A percentile compares a stretch with the other conserved stretches of the same genome.
These are phyloP conservation scores for Elysia chlorotica DNA, from an alignment of 1,140 invertebrate species.

Conservation along the genomic window DNA sequence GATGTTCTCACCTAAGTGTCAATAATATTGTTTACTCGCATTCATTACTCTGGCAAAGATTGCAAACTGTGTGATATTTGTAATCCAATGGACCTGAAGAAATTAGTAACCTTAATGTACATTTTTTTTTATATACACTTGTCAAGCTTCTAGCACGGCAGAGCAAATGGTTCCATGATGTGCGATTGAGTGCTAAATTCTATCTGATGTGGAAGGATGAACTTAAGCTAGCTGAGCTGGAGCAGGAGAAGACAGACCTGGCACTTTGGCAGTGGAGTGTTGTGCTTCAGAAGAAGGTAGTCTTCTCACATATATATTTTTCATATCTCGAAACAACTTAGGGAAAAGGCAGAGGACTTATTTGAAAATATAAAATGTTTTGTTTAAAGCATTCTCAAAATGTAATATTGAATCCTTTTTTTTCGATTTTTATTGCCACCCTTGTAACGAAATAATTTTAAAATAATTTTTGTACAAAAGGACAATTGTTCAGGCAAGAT, in stretches of 20 bases:
- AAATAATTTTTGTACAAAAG: no score
- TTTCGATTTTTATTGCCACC: no score
- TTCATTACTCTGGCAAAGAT: no score
- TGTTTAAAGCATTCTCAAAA: no score
- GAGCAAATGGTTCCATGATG: conserved; percentile 37
- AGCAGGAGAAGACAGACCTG: conserved; percentile 33
- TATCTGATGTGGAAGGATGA: conserved; percentile 36
- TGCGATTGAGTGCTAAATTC: conserved; percentile 29
- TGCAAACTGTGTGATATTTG: no score
- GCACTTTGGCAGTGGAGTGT: conserved; percentile 55
- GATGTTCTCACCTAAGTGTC: not conserved
- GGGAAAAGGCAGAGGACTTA: no score
- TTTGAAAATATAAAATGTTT: no score
- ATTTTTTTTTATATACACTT: not conserved
- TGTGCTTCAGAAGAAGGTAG: conserved; percentile 44
- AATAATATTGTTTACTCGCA: not conserved
- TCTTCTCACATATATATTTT: no score
- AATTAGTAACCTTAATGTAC: not conserved
- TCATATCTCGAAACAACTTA: no score
- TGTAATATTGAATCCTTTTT: no score
- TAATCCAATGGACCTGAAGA: not conserved
- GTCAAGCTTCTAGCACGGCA: conserved; percentile 44
- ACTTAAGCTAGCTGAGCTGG: conserved; percentile 25
- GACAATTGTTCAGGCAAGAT: no score
- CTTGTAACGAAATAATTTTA: no score